Base-by-base conservation (phyloP, 1,140 invertebrate genomes). In the Wasmannia auropunctata region DNA sequence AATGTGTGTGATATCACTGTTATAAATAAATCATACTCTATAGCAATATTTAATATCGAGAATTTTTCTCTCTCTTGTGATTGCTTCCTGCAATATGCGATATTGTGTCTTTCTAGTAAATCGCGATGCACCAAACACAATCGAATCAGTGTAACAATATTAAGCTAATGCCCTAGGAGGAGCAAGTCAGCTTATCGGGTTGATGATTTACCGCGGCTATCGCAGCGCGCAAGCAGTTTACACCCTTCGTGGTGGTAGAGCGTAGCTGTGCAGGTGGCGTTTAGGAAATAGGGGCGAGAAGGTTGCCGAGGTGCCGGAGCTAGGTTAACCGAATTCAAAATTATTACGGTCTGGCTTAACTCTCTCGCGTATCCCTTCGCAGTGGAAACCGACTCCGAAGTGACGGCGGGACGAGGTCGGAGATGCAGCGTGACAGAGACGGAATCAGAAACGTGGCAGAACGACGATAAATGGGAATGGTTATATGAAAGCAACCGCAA, bases 241-340 rank as follows among this genome's bases (percentile, higher is more conserved):
- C 87, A 84, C 40, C 49, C 37, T 49, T 46, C 14, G 28, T 63
- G 40, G 37, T 37, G 40, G 67, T 54, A 60, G 56, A 85, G 62
- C 5, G 37, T 67, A 62, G 58, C 22, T 34, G 72, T 37, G 43
- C 31, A 69, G 25, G 25, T 54, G 51, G 69, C 31, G 51, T 75
- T 87, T 43, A 67, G 58, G 85, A 90, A 88, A 83, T 87, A 63
- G 89, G 58, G 58, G 70, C 62, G 69, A 88, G 89, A 83, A 86
- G 80, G 60, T 83, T 51, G 56, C 49, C 80, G 40, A 86, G 83
- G 85, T 86, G 85, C 87, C 87, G 70, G 76, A 77, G 76, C 54
- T 70, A 56, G 88, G 86, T 89, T 91, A 91, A 86, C 79, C 83
- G 84, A 86, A 91, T 91, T 90, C 86, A 88, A 86, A 91, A 89